Percentiles rank a stretch among this genome's conserved stretches.
These are phyloP conservation scores for Saccopteryx bilineata DNA, from an alignment of 2,113 vertebrate genomes.

Conservation along the genomic window DNA sequence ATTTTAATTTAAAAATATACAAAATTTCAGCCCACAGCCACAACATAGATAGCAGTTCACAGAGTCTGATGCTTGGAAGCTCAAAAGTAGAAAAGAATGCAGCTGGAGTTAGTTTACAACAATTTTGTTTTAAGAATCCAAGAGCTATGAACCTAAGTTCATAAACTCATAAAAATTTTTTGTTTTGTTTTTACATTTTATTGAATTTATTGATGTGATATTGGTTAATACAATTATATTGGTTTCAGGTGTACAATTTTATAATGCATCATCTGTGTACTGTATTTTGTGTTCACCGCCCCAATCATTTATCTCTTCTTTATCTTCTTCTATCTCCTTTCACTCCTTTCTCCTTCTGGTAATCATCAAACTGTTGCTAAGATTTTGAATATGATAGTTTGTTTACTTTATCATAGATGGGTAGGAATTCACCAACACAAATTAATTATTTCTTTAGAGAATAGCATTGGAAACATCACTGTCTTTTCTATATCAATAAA, in stretches of 20 bases:
- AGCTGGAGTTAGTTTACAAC: background rate
- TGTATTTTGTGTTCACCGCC: too few species aligned
- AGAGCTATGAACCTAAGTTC: slow-evolving; percentile 23
- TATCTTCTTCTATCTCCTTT: too few species aligned
- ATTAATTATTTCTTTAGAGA: background rate
- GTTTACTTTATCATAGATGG: background rate
- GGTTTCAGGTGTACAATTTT: too few species aligned
- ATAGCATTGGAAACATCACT: background rate
- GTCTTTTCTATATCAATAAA: background rate
- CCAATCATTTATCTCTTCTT: too few species aligned
- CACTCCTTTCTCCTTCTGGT: too few species aligned
- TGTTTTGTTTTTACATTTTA: too few species aligned
- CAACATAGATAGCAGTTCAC: background rate
- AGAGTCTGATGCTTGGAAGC: background rate
- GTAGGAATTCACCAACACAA: background rate
- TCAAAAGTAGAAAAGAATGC: background rate
- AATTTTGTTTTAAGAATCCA: background rate
- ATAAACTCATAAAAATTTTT: background rate
- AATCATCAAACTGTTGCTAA: background rate
- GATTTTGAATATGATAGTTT: background rate
- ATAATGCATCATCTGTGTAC: too few species aligned
- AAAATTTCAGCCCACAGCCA: background rate
- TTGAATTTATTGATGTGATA: too few species aligned
- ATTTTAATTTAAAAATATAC: slow-evolving; percentile 41
- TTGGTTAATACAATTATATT: too few species aligned